These are phyloP conservation scores for Opisthograptis luteolata DNA, from an alignment of 2,888 invertebrate species.

Conservation along the genomic window DNA sequence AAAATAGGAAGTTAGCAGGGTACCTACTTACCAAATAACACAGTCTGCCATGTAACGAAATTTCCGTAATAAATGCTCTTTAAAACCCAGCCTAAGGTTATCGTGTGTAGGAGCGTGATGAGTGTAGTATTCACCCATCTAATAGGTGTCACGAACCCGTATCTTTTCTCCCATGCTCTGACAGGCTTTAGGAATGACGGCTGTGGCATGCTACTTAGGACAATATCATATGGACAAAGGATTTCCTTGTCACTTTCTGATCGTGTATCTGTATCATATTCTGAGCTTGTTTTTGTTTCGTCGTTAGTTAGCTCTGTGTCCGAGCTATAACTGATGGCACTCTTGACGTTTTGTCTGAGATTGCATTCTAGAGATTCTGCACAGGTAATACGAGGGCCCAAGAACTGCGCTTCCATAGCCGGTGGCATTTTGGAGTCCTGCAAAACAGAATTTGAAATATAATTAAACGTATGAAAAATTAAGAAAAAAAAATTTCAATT, in stretches of 20 bases:
- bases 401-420: constrained; percentile 45
- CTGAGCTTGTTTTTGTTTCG: constrained; percentile 4
- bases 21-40: constrained; percentile 87
- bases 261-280: not conserved
- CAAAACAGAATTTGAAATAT: constrained; percentile 1
- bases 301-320: not conserved
- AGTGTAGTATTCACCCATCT: constrained; percentile 86
- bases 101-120: constrained; percentile 73
- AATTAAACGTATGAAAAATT: too few relatives aligned
- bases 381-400: constrained; percentile 32
- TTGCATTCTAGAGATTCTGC: constrained; percentile 38
- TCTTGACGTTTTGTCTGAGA: constrained; percentile 33
- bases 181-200: constrained; percentile 50
- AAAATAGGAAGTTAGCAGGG: too few relatives aligned
- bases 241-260: constrained; percentile 2
- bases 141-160: constrained; percentile 85
- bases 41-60: constrained; percentile 68
- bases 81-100: constrained; percentile 63
- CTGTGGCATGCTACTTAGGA: constrained; percentile 47
- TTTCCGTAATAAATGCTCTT: constrained; percentile 46
- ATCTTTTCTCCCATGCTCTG: constrained; percentile 62
- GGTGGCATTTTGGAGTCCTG: constrained; percentile 50
- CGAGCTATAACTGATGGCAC: not conserved
- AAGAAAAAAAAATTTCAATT: too few relatives aligned
- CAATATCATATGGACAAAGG: constrained; percentile 50